These are phyloP conservation scores for Odontocerum albicorne DNA, from an alignment of 2,888 invertebrate species.

Conservation along the genomic window DNA sequence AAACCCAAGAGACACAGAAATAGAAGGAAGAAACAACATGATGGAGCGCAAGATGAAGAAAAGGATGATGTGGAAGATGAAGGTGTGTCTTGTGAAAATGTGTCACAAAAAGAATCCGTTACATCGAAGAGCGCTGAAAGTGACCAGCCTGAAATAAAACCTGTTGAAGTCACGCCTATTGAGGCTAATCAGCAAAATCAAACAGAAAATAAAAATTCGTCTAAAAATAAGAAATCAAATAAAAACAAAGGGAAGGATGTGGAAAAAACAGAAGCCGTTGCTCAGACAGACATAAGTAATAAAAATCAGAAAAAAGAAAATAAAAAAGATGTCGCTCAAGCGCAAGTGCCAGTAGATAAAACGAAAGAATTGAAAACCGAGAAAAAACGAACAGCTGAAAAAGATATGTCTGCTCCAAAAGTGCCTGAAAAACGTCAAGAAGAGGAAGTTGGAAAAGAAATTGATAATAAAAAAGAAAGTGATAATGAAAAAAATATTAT, in stretches of 20 bases:
- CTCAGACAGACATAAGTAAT: background rate
- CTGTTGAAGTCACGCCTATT: conserved; percentile 28
- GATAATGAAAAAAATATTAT: background rate
- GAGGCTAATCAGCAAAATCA: conserved; percentile 38
- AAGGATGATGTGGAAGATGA: background rate
- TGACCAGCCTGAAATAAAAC: conserved; percentile 42
- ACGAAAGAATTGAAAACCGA: background rate
- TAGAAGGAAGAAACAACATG: conserved; percentile 48
- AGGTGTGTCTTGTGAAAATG: conserved; percentile 40
- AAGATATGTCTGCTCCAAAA: background rate
- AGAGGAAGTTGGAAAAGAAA: no score
- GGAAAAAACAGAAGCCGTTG: conserved; percentile 4
- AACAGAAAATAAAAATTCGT: conserved; percentile 42
- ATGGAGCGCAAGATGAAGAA: conserved; percentile 40
- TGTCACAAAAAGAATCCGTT: conserved; percentile 34
- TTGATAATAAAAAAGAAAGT: conserved; percentile 5
- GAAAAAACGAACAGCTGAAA: no score
- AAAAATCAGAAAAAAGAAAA: conserved; percentile 2
- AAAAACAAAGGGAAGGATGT: conserved; percentile 2
- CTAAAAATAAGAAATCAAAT: conserved; percentile 39
- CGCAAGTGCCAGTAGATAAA: background rate
- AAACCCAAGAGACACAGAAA: conserved; percentile 54
- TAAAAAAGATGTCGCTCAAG: background rate
- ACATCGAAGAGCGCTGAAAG: conserved; percentile 3
- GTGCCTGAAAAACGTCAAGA: no score